These are phyloP conservation scores for Drosophila leontia DNA, from an alignment of 1,140 invertebrate species.

Conservation along the genomic window DNA sequence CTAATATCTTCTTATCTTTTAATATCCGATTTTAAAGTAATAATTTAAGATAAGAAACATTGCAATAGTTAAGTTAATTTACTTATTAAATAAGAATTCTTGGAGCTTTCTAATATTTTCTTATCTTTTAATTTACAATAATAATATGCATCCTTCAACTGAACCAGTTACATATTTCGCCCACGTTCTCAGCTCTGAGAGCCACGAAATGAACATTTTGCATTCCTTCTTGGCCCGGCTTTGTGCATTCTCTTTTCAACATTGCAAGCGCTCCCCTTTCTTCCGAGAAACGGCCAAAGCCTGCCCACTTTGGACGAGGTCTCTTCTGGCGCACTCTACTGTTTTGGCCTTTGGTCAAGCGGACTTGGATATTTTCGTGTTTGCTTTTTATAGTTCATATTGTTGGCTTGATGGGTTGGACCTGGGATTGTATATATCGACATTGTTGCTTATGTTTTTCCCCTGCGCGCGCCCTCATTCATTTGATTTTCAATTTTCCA, in stretches of 20 bases:
- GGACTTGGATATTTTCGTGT: conserved; percentile 77
- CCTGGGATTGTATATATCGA: conserved; percentile 49
- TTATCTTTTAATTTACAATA: background rate
- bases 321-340: conserved; percentile 36
- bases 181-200: conserved; percentile 17
- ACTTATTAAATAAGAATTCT: no score
- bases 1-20: background rate
- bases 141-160: background rate
- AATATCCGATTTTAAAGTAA: background rate
- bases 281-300: conserved; percentile 6
- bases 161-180: background rate
- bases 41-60: background rate
- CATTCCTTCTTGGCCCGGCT: conserved; percentile 21
- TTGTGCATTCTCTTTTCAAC: conserved; percentile 36
- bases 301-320: conserved; percentile 7
- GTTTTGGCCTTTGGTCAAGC: conserved; percentile 77
- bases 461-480: conserved; percentile 37
- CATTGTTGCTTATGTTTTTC: conserved; percentile 54
- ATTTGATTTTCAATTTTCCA: conserved; percentile 82
- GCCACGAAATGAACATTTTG: conserved; percentile 17
- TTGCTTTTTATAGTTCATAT: conserved; percentile 78
- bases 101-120: no score
- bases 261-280: conserved; percentile 15
- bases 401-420: conserved; percentile 58
- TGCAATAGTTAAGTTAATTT: background rate